Base-by-base conservation (phyloP, 2,113 vertebrate genomes). In the Anseranas semipalmata region DNA sequence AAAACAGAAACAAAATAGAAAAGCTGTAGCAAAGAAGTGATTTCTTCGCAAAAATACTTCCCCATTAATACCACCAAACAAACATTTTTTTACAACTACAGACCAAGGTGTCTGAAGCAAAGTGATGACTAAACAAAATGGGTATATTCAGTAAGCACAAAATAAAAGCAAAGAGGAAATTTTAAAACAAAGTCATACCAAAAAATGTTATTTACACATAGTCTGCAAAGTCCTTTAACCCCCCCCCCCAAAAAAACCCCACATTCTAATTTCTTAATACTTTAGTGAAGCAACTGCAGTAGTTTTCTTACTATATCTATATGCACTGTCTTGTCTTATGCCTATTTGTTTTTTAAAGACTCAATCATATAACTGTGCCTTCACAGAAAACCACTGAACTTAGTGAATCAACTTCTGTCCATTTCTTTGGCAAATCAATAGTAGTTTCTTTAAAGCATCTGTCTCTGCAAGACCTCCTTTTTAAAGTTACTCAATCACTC, bases 41-140 rank as follows among this genome's bases (percentile, higher is more conserved):
- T 92, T 95, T 91, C 80, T 95, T 85, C 89, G 95, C 90, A 96
- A 92, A 95, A 70, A 58, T 55, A 96, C 94, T 96, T 96, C 92
- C 92, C 48, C 45, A 91, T 95, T 85, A 94, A 82, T 92, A 85
- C 53, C 66, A 91, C 53, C 39, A 41, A 50, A 70, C 22, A 88
- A 71, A 15, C 8, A n/a, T 85, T 95, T 88, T 82, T 52, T 39
- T 28, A 79, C n/a, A 88, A 32, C 33, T 90, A 85, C 16, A 90
- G n/a, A 65, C 66, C 52, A 93, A 89, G 65, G 86, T 87, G 76
- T 53, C 67, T 68, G 52, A 82, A 91, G 73, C 10, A 92, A 95
- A 96, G 58, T 55, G 80, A 95, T 93, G 94, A 95, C 90, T 92
- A 87, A 59, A 85, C 94, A 95, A 48, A 91, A 92, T 12, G 4